Conservation (phyloP, 2,797 vertebrate species). For the Bovichtus variegatus region DNA sequence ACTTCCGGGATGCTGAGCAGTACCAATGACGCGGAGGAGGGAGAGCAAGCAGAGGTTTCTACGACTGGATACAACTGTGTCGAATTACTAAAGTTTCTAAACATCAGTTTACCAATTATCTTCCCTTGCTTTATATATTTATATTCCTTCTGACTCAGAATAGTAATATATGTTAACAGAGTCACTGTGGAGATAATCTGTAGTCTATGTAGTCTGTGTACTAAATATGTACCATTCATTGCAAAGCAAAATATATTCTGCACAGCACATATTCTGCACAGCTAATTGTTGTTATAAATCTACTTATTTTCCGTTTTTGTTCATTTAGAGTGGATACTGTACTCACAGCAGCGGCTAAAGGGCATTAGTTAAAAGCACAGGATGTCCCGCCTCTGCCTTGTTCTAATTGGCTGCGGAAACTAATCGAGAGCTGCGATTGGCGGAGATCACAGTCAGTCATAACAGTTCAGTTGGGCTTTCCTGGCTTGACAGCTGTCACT, state of each 20-base stretch:
- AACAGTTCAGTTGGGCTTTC: constrained; percentile 46
- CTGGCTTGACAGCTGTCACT: constrained; percentile 76
- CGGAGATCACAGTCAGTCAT: constrained; percentile 46
- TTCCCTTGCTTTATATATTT: neutral
- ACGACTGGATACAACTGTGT: neutral
- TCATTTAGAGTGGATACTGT: neutral
- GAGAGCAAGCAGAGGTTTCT: neutral
- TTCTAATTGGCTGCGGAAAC: constrained; percentile 60
- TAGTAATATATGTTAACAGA: fast-evolving
- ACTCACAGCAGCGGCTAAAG: constrained; percentile 5
- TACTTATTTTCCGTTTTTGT: neutral
- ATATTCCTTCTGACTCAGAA: neutral
- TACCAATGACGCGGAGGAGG: constrained; percentile 56
- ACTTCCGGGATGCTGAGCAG: constrained; percentile 80
- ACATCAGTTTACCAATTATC: neutral
- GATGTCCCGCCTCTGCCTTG: constrained; percentile 68
- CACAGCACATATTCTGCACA: neutral
- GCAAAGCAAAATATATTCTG: neutral
- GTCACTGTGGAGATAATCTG: neutral
- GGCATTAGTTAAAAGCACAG: constrained; percentile 38
- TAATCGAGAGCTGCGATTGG: constrained; percentile 58
- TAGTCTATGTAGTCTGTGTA: neutral
- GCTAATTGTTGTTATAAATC: neutral
- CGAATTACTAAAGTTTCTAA: neutral
- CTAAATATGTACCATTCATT: fast-evolving